phyloP scores from a whole-genome alignment of 2,113 vertebrate genomes.

The Scartelaos histophorus region DNA sequence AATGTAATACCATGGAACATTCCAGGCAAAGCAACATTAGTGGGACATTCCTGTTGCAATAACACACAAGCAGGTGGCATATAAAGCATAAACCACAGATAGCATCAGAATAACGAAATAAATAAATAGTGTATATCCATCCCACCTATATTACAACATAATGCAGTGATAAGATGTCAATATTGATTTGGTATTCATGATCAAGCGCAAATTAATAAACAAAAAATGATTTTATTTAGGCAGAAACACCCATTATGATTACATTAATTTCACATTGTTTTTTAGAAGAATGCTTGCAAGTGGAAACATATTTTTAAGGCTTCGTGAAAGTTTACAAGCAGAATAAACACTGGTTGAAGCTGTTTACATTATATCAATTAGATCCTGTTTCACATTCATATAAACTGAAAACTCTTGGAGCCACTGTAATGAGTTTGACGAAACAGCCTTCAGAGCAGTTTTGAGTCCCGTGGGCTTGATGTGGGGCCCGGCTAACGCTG shows the following conservation, averaged over 20 bases:
- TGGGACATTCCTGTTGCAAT: no score
- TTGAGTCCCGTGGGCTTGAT: conserved; percentile 38
- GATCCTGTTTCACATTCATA: conserved; percentile 38
- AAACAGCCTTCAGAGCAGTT: conserved; percentile 50
- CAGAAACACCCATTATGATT: neutral
- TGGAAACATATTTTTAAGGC: conserved; percentile 10
- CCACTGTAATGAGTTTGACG: conserved; percentile 39
- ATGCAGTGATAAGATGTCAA: no score
- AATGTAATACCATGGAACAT: no score
- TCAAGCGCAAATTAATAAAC: no score
- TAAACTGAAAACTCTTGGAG: conserved; percentile 26
- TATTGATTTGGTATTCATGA: no score
- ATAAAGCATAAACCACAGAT: no score
- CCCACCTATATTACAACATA: no score
- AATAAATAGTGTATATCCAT: no score
- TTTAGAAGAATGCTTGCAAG: conserved; percentile 12
- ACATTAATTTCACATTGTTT: neutral
- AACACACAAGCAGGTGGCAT: no score
- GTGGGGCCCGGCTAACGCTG: conserved; percentile 35
- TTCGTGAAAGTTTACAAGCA: conserved; percentile 12
- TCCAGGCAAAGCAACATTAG: no score
- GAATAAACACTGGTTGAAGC: conserved; percentile 16
- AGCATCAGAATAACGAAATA: no score
- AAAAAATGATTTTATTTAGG: no score
- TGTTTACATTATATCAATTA: conserved; percentile 30